Conservation (phyloP, 2,113 vertebrate genomes). For the Megaleporinus macrocephalus region DNA sequence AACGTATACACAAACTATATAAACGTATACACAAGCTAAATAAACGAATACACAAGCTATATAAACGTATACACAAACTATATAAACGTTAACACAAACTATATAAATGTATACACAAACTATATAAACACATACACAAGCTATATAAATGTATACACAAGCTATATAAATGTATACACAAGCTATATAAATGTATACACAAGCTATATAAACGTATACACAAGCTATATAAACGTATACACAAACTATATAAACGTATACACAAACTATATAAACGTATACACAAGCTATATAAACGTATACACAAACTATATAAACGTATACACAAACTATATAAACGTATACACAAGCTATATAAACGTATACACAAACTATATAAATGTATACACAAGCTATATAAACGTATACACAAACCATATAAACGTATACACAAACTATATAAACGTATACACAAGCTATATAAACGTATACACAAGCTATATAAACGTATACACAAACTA, state of each 20-base stretch:
- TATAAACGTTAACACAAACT: conserved; percentile 7
- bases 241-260: conserved; percentile 11
- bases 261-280: neutral
- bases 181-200: neutral
- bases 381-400: neutral
- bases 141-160: too few relatives aligned
- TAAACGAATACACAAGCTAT: neutral
- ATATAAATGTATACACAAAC: neutral
- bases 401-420: neutral
- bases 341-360: conserved; percentile 8
- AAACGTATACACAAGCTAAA: conserved; percentile 1
- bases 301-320: conserved; percentile 7
- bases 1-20: conserved; percentile 11
- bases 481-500: neutral
- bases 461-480: conserved; percentile 3
- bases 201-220: conserved; percentile 5
- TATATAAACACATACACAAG: conserved; percentile 6
- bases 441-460: conserved; percentile 9
- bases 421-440: neutral
- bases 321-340: neutral
- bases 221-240: neutral
- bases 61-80: conserved; percentile 11
- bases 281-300: conserved; percentile 1
- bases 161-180: neutral
- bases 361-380: neutral